Evolutionary conservation across 2,113 vertebrate genomes (phyloP).

Genomic region (Hydrolagus affinis): DNA sequence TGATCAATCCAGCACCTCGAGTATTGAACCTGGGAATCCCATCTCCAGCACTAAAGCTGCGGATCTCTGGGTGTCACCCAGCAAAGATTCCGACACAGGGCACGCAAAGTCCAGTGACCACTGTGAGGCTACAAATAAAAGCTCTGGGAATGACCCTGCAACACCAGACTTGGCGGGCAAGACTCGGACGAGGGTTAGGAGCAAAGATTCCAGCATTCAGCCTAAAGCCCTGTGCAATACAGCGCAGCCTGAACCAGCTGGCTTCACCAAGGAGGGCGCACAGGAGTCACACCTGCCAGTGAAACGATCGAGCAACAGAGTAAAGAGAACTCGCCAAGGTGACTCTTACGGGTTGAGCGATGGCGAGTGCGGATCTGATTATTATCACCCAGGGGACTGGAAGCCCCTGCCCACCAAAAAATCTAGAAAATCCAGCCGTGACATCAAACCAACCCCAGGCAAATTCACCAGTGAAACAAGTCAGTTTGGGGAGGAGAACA

Average conservation of each 20-base stretch:
- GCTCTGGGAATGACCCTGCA: background rate
- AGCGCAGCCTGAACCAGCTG: background rate
- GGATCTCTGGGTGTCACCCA: slow-evolving; percentile 21
- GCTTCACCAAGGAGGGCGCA: slow-evolving; percentile 37
- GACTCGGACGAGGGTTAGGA: background rate
- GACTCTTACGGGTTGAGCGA: background rate
- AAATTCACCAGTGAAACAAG: slow-evolving; percentile 42
- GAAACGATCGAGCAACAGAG: slow-evolving; percentile 29
- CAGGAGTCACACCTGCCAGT: slow-evolving; percentile 38
- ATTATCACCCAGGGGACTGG: slow-evolving; percentile 34
- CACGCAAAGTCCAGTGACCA: background rate
- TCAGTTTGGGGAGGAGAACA: slow-evolving; percentile 38
- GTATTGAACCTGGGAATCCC: slow-evolving; percentile 47
- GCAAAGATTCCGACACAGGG: background rate
- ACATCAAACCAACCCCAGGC: slow-evolving; percentile 34
- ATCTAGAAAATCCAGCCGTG: slow-evolving; percentile 41
- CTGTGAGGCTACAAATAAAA: slow-evolving; percentile 12
- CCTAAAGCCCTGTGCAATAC: background rate
- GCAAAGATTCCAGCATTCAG: background rate
- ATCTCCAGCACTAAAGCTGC: slow-evolving; percentile 44
- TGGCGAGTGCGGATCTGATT: background rate
- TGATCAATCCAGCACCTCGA: slow-evolving; percentile 53
- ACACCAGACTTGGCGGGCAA: background rate
- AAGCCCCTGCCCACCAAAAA: slow-evolving; percentile 38
- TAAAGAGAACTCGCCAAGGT: background rate